Evolutionary conservation across 1,140 invertebrate genomes (phyloP).

Genomic region (Drosophila lowei): DNA sequence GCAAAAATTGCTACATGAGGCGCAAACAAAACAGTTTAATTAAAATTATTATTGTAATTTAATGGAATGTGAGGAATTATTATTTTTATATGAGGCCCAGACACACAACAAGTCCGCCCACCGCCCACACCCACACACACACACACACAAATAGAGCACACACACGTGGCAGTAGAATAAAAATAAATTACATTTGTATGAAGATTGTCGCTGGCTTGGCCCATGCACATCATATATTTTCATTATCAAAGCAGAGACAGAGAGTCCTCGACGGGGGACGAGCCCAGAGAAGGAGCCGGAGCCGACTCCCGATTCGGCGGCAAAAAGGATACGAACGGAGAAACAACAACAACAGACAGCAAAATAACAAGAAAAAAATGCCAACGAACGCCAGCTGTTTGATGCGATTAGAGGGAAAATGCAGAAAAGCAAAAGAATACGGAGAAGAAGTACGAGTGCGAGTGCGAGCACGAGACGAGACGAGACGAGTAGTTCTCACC

Average conservation of each 20-base stretch:
- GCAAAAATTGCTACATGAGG: constrained; percentile 58
- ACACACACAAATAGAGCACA: constrained; percentile 31
- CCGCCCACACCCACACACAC: constrained; percentile 26
- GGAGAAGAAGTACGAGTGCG: too few relatives aligned
- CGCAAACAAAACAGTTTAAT: constrained; percentile 79
- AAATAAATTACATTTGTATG: constrained; percentile 81
- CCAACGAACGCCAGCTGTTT: constrained; percentile 54
- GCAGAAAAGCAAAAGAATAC: constrained; percentile 1
- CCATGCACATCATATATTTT: constrained; percentile 80
- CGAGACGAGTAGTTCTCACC: constrained; percentile 2
- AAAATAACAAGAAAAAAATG: constrained; percentile 29
- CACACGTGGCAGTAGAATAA: constrained; percentile 46
- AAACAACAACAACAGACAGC: constrained; percentile 6
- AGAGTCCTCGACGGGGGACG: constrained; percentile 22
- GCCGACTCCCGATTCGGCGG: constrained; percentile 30
- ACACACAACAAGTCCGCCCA: not conserved
- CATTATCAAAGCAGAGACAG: constrained; percentile 81
- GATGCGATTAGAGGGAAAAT: constrained; percentile 52
- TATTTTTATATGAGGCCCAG: constrained; percentile 60
- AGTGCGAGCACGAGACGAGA: too few relatives aligned
- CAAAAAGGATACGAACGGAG: constrained; percentile 17
- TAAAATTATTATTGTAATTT: constrained; percentile 82
- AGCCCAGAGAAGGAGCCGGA: constrained; percentile 19
- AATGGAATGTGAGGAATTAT: constrained; percentile 80
- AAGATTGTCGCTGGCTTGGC: constrained; percentile 66